Percentiles rank a stretch among this genome's conserved stretches.
Conservation (phyloP, 2,113 vertebrate genomes). For the Macquaria ambigua region DNA sequence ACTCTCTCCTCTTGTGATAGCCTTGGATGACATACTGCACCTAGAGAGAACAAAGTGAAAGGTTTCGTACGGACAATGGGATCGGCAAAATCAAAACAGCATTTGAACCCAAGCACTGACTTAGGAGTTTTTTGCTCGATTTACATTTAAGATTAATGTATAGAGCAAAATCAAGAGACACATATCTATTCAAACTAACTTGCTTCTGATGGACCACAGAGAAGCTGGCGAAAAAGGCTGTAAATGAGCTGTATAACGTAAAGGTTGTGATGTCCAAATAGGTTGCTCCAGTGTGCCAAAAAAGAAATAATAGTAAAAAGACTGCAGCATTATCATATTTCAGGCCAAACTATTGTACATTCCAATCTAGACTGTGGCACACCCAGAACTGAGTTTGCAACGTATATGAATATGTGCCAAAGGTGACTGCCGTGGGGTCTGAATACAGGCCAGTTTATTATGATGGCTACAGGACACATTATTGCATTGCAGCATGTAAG, state of each 20-base stretch:
- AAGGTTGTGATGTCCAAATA: background rate
- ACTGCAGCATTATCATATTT: background rate
- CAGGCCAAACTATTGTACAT: background rate
- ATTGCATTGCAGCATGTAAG: background rate
- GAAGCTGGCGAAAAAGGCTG: too few species aligned
- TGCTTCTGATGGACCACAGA: background rate
- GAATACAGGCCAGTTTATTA: background rate
- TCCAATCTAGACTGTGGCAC: background rate
- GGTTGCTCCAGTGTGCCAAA: background rate
- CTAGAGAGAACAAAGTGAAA: slow-evolving; percentile 76
- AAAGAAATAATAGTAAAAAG: background rate
- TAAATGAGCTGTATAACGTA: background rate
- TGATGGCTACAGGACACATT: background rate
- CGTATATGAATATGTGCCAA: background rate
- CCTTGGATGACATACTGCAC: slow-evolving; percentile 99
- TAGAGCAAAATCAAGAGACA: background rate
- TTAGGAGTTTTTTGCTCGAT: background rate
- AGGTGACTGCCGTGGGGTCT: background rate
- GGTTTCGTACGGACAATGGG: background rate
- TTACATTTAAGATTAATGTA: background rate
- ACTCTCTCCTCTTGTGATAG: slow-evolving; percentile 98
- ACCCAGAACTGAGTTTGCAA: background rate
- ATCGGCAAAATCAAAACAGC: background rate
- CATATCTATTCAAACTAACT: background rate
- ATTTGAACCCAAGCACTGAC: background rate